Percentiles rank a stretch among this genome's conserved stretches.
phyloP scores from a whole-genome alignment of 2,113 vertebrate species.

The Synchiropus splendidus region DNA sequence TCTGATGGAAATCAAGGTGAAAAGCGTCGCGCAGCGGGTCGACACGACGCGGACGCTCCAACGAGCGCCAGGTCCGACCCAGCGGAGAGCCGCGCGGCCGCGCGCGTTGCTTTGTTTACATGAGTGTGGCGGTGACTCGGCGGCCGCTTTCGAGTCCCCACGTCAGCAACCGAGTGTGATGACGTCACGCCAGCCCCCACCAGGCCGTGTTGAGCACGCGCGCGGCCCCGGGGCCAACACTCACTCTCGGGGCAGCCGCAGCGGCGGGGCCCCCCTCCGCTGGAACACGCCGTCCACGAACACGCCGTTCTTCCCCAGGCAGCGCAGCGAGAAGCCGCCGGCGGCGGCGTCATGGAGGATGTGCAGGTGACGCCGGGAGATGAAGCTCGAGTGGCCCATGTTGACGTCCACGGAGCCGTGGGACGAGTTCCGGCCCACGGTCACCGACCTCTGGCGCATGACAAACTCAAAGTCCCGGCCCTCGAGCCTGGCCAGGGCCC shows the following conservation, averaged over 20 bases:
- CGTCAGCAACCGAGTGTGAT: no score
- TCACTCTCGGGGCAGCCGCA: constrained; percentile 86
- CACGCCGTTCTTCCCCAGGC: constrained; percentile 88
- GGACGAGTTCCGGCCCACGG: constrained; percentile 93
- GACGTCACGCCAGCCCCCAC: no score
- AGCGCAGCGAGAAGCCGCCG: constrained; percentile 77
- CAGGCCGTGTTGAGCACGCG: no score
- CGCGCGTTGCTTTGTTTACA: no score
- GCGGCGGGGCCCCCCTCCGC: constrained; percentile 82
- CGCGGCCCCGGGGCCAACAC: constrained; percentile 40
- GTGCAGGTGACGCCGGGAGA: constrained; percentile 93
- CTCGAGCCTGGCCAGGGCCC: constrained; percentile 70
- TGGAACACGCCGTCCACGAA: constrained; percentile 95
- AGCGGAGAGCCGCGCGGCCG: no score
- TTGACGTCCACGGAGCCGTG: constrained; percentile 94
- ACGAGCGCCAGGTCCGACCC: no score
- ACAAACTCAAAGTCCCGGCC: constrained; percentile 89
- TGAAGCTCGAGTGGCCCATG: constrained; percentile 96
- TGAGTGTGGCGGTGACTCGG: no score
- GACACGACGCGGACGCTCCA: no score
- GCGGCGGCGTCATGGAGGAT: constrained; percentile 82
- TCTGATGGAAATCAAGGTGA: no score
- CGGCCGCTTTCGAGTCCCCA: no score
- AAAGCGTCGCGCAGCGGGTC: no score
- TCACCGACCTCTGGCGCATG: constrained; percentile 89